A percentile compares a stretch with the other conserved stretches of the same genome.
phyloP scores from a whole-genome alignment of 2,888 invertebrate genomes.

The Macaria notata region DNA sequence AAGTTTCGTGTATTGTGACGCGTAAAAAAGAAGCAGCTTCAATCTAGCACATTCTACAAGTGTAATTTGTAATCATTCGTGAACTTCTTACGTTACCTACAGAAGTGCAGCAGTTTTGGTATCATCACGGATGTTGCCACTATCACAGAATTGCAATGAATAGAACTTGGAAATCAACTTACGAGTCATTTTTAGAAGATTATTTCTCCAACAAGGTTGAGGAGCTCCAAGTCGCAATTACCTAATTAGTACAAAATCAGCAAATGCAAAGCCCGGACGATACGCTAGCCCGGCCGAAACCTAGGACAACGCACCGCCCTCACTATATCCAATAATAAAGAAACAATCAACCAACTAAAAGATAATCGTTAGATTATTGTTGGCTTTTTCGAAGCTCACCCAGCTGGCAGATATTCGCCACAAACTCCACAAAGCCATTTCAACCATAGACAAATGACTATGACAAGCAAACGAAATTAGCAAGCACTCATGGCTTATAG shows the following conservation, averaged over 20 bases:
- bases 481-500: too few species aligned
- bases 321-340: conserved; percentile 60
- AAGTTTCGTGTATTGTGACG: not conserved
- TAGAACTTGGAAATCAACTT: conserved; percentile 45
- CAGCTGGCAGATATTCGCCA: conserved; percentile 53
- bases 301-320: conserved; percentile 81
- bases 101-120: too few species aligned
- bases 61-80: not conserved
- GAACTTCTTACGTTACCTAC: not conserved
- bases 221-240: conserved; percentile 44
- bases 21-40: conserved; percentile 9
- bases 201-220: conserved; percentile 47
- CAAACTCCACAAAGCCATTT: conserved; percentile 30
- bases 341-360: conserved; percentile 68
- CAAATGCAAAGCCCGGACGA: conserved; percentile 66
- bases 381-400: conserved; percentile 39
- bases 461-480: not conserved
- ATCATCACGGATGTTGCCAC: too few species aligned
- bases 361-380: conserved; percentile 46
- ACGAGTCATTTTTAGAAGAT: conserved; percentile 71
- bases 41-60: conserved; percentile 53
- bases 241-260: conserved; percentile 34
- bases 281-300: conserved; percentile 81
- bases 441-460: not conserved
- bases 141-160: too few species aligned